A percentile compares a stretch with the other conserved stretches of the same genome.
These are phyloP conservation scores for Troilus luridus DNA, from an alignment of 2,888 invertebrate species.

Conservation along the genomic window DNA sequence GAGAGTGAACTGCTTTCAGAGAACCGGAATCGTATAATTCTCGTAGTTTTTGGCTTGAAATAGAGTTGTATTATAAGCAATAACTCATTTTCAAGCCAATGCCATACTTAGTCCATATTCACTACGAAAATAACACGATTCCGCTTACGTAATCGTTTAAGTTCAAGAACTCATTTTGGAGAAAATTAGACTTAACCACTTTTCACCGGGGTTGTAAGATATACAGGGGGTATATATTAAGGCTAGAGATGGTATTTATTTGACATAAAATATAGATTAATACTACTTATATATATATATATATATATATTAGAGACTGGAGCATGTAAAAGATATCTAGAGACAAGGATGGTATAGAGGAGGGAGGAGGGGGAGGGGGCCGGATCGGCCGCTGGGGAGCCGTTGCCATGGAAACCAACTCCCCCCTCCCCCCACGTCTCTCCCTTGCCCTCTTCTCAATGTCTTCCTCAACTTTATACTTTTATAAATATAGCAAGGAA, in stretches of 20 bases:
- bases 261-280: not conserved
- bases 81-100: too few species aligned
- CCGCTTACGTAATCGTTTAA: too few species aligned
- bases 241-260: not conserved
- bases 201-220: not conserved
- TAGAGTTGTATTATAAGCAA: too few species aligned
- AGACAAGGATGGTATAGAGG: not conserved
- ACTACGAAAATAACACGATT: too few species aligned
- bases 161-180: too few species aligned
- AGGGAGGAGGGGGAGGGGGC: not conserved
- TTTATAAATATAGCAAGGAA: too few species aligned
- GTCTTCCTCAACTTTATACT: constrained; percentile 28
- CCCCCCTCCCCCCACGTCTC: not conserved
- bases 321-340: not conserved
- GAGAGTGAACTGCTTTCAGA: too few species aligned
- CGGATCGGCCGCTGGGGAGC: not conserved
- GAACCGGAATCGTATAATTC: too few species aligned
- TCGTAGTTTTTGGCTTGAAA: too few species aligned
- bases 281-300: not conserved
- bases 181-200: too few species aligned
- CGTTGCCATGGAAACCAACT: not conserved
- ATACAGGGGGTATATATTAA: not conserved
- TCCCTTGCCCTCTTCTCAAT: not conserved
- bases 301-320: not conserved
- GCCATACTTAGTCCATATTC: too few species aligned